Evolutionary conservation across 2,797 vertebrate species (phyloP).

Genomic region (Austrolebias charrua): DNA sequence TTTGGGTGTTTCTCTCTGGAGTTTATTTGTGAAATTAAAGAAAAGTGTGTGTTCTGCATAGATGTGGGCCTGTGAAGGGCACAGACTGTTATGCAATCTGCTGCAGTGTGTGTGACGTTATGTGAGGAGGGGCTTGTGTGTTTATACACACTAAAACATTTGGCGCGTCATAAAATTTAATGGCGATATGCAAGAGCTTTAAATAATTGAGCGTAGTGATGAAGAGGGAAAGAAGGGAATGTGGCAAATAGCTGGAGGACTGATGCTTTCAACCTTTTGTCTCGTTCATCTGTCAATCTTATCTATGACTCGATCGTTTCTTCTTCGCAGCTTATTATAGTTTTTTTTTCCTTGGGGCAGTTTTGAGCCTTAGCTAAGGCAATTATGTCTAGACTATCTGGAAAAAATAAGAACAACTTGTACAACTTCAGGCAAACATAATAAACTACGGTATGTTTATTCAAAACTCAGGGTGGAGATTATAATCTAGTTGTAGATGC

Average conservation of each 20-base stretch:
- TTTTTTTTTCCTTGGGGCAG: no score
- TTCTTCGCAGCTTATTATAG: background rate
- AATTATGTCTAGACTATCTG: no score
- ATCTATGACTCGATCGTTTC: background rate
- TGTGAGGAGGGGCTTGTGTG: conserved; percentile 36
- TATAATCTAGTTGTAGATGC: no score
- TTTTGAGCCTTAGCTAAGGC: no score
- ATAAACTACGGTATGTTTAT: no score
- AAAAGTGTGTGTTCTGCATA: conserved; percentile 10
- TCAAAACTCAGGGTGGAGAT: no score
- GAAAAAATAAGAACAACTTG: no score
- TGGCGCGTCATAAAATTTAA: conserved; percentile 65
- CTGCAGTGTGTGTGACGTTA: conserved; percentile 44
- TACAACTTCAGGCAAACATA: no score
- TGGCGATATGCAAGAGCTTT: conserved; percentile 38
- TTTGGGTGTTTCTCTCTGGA: background rate
- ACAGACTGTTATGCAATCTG: conserved; percentile 54
- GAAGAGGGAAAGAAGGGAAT: conserved; percentile 14
- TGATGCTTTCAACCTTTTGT: conserved; percentile 8
- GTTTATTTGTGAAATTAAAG: conserved; percentile 2
- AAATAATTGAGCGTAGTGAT: conserved; percentile 28
- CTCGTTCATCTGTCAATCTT: conserved; percentile 12
- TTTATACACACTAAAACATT: conserved; percentile 25
- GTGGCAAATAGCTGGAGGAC: background rate
- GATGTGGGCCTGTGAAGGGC: conserved; percentile 2